Base-by-base conservation (phyloP, 2,888 invertebrate species). In the Tenthredo notha region DNA sequence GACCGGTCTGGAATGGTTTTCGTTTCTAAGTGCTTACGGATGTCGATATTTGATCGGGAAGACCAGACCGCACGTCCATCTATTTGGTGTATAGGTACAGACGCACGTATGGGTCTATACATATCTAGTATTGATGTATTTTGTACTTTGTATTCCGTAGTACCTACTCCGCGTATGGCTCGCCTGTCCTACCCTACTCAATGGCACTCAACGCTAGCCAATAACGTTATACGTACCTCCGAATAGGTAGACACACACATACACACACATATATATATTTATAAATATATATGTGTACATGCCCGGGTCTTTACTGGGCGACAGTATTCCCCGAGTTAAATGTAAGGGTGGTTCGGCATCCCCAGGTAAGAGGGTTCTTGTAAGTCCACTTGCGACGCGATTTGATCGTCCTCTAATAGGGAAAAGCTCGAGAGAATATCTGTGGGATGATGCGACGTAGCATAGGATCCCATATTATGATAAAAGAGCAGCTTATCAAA, bases 181-280 rank as follows among this genome's bases (percentile, higher is more conserved):
- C 80, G 65, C 47, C 67, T 70, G 65, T 83, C 70, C 67, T 67
- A 83, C 83, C 83, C 65, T 65, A 83, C 83, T 83, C 83, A 83
- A 83, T 83, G 83, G 67, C 83, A 83, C 83, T 83, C 83, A 50
- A 83, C 70, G 47, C 67, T 40, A 29, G 83, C 83, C 83, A 83
- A 83, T 83, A 83, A 80, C 61, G 61, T 61, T 83, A 77, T 47
- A 75, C 15, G 74, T 74, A 77, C 54, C 21, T 25, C 25, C 10
- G 21, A 12, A 4, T 25, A 25, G 21, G 21, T 9, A 61, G 2
- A 61, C 61, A 61, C 21, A 61, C 21, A 58, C 7, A 37, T 7
- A 37, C 37, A 37, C 37, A 37, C 33, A 33, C 33, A 33, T 4
- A 33, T 4, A 2, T 0, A 33, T n/a, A n/a, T n/a, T n/a, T 33